Percentiles rank a stretch among this genome's conserved stretches.
Conservation (phyloP, 2,797 vertebrate genomes). For the Myotis planiceps region DNA sequence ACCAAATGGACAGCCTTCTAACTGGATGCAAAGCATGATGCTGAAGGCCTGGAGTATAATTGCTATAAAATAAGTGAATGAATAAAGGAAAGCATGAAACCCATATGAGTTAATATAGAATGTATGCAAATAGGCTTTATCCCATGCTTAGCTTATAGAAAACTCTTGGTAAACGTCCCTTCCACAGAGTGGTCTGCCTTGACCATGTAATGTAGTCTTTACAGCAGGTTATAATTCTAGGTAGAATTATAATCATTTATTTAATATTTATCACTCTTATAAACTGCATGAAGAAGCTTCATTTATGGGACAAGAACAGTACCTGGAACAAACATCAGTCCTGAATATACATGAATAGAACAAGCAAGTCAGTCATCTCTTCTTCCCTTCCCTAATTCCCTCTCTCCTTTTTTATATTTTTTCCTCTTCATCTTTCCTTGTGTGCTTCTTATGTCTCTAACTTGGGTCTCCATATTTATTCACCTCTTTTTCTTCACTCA, state of each 20-base stretch:
- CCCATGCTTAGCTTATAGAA: not conserved
- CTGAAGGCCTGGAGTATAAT: not conserved
- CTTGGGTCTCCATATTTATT: not conserved
- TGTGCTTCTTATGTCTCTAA: not conserved
- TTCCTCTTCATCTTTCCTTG: not conserved
- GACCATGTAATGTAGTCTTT: not conserved
- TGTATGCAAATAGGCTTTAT: not conserved
- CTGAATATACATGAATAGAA: not conserved
- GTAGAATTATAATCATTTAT: not conserved
- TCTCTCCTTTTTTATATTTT: rapidly evolving
- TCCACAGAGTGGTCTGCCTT: not conserved
- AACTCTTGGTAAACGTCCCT: not conserved
- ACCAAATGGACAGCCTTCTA: not conserved
- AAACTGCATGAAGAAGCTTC: not conserved
- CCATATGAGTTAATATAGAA: not conserved
- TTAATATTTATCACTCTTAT: not conserved
- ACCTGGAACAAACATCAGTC: not conserved
- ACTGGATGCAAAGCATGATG: not conserved
- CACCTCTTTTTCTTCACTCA: not conserved
- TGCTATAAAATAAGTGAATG: not conserved
- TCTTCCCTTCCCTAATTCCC: not conserved
- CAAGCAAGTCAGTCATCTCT: not conserved
- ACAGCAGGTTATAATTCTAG: not conserved
- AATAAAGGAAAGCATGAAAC: not conserved
- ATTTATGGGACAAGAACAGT: not conserved